phyloP scores from a whole-genome alignment of 2,797 vertebrate genomes.

The Pampus argenteus region DNA sequence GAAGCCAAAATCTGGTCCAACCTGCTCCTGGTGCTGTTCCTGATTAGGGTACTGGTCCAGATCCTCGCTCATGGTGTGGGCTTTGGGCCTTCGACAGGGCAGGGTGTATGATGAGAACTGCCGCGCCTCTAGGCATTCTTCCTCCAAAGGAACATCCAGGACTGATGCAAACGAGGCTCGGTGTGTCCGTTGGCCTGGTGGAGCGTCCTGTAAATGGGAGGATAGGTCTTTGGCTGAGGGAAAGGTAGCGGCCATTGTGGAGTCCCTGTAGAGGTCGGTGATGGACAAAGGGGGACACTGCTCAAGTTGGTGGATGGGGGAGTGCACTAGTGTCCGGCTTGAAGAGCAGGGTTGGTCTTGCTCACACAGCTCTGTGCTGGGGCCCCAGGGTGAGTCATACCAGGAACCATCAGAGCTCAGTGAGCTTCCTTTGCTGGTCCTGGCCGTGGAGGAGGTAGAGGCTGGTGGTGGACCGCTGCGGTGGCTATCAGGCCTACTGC shows the following conservation, averaged over 20 bases:
- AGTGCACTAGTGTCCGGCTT: conserved; percentile 79
- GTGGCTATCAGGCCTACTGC: conserved; percentile 75
- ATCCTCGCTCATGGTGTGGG: conserved; percentile 70
- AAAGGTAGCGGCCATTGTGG: conserved; percentile 83
- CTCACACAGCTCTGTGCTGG: conserved; percentile 85
- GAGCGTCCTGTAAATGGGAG: conserved; percentile 77
- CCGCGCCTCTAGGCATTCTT: conserved; percentile 80
- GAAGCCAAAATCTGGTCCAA: conserved; percentile 78
- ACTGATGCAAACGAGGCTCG: conserved; percentile 90
- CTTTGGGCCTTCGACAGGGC: conserved; percentile 90
- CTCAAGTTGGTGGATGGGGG: conserved; percentile 82
- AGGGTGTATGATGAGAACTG: conserved; percentile 92
- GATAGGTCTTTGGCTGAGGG: conserved; percentile 82
- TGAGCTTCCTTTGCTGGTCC: conserved; percentile 94
- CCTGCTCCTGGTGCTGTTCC: conserved; percentile 53
- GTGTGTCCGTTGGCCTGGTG: conserved; percentile 74
- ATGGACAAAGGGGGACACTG: conserved; percentile 88
- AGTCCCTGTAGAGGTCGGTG: conserved; percentile 87
- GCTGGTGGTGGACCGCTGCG: conserved; percentile 73
- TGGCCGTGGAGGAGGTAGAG: conserved; percentile 86
- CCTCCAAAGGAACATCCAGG: conserved; percentile 87
- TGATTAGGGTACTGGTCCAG: conserved; percentile 52
- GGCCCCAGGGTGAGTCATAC: conserved; percentile 96
- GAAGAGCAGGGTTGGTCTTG: conserved; percentile 82
- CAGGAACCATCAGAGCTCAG: conserved; percentile 94